A percentile compares a stretch with the other conserved stretches of the same genome.
Evolutionary conservation across 2,113 vertebrate species (phyloP).

Genomic region (Limnothrissa miodon): DNA sequence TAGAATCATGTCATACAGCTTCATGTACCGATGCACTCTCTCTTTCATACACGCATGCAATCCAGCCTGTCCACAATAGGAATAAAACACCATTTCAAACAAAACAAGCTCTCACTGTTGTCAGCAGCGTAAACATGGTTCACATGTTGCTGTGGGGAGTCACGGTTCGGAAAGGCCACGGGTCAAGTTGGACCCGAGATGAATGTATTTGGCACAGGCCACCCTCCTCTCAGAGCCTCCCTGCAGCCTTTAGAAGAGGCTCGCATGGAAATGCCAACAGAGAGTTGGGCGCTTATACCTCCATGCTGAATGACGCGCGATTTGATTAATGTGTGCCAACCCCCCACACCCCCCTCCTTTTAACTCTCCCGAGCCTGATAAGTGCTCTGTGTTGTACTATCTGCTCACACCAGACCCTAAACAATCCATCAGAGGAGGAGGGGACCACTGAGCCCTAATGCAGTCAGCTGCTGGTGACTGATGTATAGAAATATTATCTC

Average conservation of each 20-base stretch:
- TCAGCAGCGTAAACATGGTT: background rate
- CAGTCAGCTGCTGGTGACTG: slow-evolving; percentile 39
- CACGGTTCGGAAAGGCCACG: background rate
- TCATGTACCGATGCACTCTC: background rate
- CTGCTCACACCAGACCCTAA: slow-evolving; percentile 36
- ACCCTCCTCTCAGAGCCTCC: background rate
- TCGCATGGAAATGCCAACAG: slow-evolving; percentile 24
- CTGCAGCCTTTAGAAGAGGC: background rate
- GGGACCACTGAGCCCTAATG: slow-evolving; percentile 32
- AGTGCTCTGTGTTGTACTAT: slow-evolving; percentile 33
- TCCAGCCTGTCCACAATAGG: background rate
- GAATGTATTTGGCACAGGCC: background rate
- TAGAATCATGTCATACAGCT: background rate
- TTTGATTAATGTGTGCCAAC: slow-evolving; percentile 41
- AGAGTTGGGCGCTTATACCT: slow-evolving; percentile 25
- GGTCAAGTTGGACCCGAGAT: background rate
- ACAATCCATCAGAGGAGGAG: slow-evolving; percentile 41
- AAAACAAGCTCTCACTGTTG: background rate
- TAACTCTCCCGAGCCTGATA: slow-evolving; percentile 28
- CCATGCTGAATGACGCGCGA: slow-evolving; percentile 27
- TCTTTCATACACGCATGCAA: background rate
- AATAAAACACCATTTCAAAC: background rate
- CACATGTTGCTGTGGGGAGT: background rate
- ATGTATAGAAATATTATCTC: slow-evolving; percentile 47
- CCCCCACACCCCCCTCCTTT: slow-evolving; percentile 14